Conservation (phyloP, 2,797 vertebrate species). For the Channa striata region DNA sequence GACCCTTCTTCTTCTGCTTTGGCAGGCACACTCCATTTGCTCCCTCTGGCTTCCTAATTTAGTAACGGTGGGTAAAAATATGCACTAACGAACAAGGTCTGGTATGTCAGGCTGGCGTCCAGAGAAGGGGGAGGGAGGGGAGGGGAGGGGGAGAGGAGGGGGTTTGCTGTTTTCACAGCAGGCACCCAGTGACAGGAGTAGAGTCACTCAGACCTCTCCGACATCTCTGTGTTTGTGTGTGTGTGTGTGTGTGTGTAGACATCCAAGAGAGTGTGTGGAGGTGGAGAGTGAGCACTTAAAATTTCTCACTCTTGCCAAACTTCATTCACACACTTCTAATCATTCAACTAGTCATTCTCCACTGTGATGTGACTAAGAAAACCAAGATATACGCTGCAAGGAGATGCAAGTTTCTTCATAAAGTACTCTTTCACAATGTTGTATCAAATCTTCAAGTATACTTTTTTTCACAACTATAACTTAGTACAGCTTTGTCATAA, state of each 20-base stretch:
- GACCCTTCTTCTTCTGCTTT: conserved; percentile 86
- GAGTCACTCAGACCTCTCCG: conserved; percentile 74
- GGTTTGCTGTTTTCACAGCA: conserved; percentile 76
- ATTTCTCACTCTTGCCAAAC: conserved; percentile 72
- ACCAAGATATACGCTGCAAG: conserved; percentile 10
- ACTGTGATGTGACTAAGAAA: conserved; percentile 14
- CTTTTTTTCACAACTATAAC: not conserved
- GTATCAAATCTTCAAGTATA: not conserved
- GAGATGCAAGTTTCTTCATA: not conserved
- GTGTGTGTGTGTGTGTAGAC: conserved; percentile 52
- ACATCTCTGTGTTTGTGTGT: conserved; percentile 70
- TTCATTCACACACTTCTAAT: conserved; percentile 64
- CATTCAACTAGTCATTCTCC: conserved; percentile 51
- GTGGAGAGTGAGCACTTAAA: conserved; percentile 71
- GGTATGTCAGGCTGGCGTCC: conserved; percentile 92
- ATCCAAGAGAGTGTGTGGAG: conserved; percentile 50
- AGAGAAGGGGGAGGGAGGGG: conserved; percentile 75
- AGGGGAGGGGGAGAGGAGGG: conserved; percentile 21
- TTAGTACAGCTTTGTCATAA: not conserved
- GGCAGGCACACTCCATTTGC: conserved; percentile 84
- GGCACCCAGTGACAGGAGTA: conserved; percentile 76
- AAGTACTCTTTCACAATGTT: not conserved
- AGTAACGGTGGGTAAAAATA: conserved; percentile 95
- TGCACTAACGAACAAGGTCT: conserved; percentile 90
- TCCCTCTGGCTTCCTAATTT: conserved; percentile 95